Percentiles rank a stretch among this genome's conserved stretches.
Conservation (phyloP, 2,888 invertebrate species). For the Norana najaformis region DNA sequence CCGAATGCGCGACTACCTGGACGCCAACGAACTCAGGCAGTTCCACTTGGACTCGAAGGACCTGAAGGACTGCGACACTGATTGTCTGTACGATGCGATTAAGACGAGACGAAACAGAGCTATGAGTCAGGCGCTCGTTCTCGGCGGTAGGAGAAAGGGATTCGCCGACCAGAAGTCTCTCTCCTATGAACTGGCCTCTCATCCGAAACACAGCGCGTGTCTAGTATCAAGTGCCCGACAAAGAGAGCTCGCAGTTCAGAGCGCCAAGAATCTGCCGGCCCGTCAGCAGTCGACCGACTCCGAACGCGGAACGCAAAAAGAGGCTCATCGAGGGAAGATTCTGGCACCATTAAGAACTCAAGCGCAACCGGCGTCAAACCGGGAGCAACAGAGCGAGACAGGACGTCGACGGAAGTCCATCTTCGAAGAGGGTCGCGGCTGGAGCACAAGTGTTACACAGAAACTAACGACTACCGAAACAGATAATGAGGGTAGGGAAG, state of each 20-base stretch:
- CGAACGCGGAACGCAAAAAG: background rate
- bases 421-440: background rate
- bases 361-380: background rate
- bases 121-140: background rate
- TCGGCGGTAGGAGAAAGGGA: background rate
- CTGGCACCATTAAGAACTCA: background rate
- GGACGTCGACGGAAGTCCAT: slow-evolving; percentile 5
- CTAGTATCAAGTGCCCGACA: background rate
- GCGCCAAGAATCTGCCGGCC: background rate
- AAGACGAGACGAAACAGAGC: background rate
- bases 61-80: background rate
- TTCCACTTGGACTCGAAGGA: slow-evolving; percentile 8
- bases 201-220: background rate
- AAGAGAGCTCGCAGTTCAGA: background rate
- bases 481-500: background rate
- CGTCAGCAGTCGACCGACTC: background rate
- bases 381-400: background rate
- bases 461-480: background rate
- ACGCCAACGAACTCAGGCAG: slow-evolving; percentile 29
- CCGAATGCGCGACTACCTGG: slow-evolving; percentile 31
- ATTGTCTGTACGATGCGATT: background rate
- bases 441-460: background rate
- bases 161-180: slow-evolving; percentile 33
- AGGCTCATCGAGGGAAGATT: background rate
- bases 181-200: slow-evolving; percentile 26